Percentiles rank a stretch among this genome's conserved stretches.
Evolutionary conservation across 1,140 invertebrate species (phyloP).

Genomic region (Drosophila auraria): DNA sequence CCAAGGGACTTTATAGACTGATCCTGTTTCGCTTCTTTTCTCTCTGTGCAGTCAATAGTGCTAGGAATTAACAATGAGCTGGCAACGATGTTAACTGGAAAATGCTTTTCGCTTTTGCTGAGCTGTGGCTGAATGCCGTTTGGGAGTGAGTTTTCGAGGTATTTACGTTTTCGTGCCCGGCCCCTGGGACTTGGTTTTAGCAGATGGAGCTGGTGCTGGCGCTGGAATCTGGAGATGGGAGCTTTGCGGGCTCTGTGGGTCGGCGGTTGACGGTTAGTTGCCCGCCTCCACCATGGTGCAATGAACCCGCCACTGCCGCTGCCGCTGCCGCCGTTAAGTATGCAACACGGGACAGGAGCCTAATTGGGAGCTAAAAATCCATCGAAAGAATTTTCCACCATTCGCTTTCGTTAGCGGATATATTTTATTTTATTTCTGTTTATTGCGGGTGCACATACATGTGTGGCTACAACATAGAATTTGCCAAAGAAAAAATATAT

Average conservation of each 20-base stretch:
- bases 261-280: conserved; percentile 26
- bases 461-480: background rate
- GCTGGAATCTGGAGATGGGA: background rate
- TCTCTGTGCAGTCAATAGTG: conserved; percentile 6
- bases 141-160: conserved; percentile 21
- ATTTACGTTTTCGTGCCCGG: conserved; percentile 12
- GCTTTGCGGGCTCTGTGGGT: conserved; percentile 13
- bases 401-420: conserved; percentile 21
- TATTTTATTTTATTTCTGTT: conserved; percentile 27
- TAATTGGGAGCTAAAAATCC: conserved; percentile 58
- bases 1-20: no score
- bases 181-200: conserved; percentile 26
- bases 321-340: conserved; percentile 53
- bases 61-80: conserved; percentile 69
- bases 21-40: background rate
- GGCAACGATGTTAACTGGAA: conserved; percentile 77
- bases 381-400: conserved; percentile 28
- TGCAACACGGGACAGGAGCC: conserved; percentile 55
- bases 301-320: conserved; percentile 50
- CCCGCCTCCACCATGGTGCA: conserved; percentile 52
- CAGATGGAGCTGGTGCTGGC: conserved; percentile 1
- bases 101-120: conserved; percentile 71
- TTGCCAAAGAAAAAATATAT: background rate
- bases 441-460: conserved; percentile 13
- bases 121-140: conserved; percentile 52